Base-by-base conservation (phyloP, 1,140 invertebrate species). In the Leptinotarsa undecemlineata region DNA sequence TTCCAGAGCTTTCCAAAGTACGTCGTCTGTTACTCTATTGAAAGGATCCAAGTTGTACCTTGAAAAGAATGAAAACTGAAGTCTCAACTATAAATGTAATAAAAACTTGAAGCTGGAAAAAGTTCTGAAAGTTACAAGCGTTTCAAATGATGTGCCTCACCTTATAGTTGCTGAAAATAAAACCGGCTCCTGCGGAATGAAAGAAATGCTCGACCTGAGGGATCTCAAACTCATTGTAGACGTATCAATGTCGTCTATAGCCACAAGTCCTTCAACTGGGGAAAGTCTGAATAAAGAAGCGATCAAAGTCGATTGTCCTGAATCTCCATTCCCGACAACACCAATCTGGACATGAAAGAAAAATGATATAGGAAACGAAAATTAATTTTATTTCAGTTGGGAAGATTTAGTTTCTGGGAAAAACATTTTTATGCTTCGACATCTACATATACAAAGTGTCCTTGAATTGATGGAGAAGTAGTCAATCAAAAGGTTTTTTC, bases 31-130 rank as follows among this genome's bases (percentile, higher is more conserved):
- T 79, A 90, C 91, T 68, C 90, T 87, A 26, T 90, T 87, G 81
- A 95, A 95, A 2, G 95, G 95, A 86, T 97, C 95, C 48, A 97
- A 85, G 85, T 97, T 97, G 77, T 92, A 92, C 17, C 95, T 87
- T n/a, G n/a, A 57, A 57, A 57, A 57, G n/a, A 57, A 57, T 57
- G 51, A 57, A 42, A 57, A 57, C 51, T 42, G 17, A n/a, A 17
- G 51, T 57, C 51, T 19, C 51, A 57, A 57, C n/a, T 33, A 33
- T 11, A n/a, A 57, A 17, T 14, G 5, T n/a, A 17, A n/a, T 57
- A n/a, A 5, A 57, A 57, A 57, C 4, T 4, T 5, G 2, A 0
- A 42, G 33, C 33, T 42, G 2, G 2, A 11, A 42, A 11, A 42
- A 3, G 6, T 42, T 11, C 11, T 42, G 0, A 3, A 8, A 42